Evolutionary conservation across 1,140 invertebrate genomes (phyloP).

Genomic region (Magallana angulata): DNA sequence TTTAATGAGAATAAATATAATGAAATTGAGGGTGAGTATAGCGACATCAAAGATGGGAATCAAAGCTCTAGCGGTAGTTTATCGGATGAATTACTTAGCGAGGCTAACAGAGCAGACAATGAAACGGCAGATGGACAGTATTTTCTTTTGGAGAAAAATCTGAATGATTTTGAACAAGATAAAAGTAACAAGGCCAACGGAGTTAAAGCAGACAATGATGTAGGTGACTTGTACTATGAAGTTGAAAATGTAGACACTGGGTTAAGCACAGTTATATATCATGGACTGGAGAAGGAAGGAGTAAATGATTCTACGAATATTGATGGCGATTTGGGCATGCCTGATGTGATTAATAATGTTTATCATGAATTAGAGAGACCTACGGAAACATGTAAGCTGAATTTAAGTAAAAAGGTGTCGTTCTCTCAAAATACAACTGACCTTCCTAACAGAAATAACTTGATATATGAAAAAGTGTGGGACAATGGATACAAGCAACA

Average conservation of each 20-base stretch:
- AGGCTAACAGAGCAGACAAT: not conserved
- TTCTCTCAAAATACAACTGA: not conserved
- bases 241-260: not conserved
- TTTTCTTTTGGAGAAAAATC: conserved; percentile 8
- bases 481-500: not conserved
- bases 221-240: not conserved
- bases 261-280: too few relatives aligned
- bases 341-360: not conserved
- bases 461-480: conserved; percentile 8
- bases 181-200: not conserved
- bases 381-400: too few relatives aligned
- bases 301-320: too few relatives aligned
- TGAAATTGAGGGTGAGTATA: not conserved
- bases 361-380: conserved; percentile 1
- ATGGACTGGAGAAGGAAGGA: too few relatives aligned
- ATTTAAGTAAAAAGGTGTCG: not conserved
- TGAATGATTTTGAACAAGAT: not conserved
- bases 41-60: not conserved
- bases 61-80: not conserved
- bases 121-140: not conserved
- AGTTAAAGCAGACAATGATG: not conserved
- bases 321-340: too few relatives aligned
- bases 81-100: not conserved
- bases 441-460: not conserved
- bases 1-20: not conserved